These are phyloP conservation scores for Drosophila villosipedis DNA, from an alignment of 2,888 invertebrate genomes.

Conservation along the genomic window DNA sequence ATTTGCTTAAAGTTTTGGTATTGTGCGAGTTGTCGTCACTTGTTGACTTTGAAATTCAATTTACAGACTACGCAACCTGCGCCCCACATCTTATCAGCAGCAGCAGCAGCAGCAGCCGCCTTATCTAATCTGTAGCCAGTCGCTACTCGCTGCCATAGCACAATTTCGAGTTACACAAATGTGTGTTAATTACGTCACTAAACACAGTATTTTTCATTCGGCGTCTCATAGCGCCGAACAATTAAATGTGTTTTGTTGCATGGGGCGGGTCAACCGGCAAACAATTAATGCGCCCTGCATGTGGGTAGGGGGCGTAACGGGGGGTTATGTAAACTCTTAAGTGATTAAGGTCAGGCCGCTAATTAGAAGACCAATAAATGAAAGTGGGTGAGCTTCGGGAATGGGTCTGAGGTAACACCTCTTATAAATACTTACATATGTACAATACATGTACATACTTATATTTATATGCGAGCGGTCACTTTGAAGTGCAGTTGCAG, in stretches of 20 bases:
- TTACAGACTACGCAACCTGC: conserved; percentile 27
- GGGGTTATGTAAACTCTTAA: conserved; percentile 71
- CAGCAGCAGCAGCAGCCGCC: conserved; percentile 8
- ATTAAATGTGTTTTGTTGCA: conserved; percentile 22
- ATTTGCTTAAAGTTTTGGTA: conserved; percentile 69
- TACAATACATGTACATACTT: background rate
- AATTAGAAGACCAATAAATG: conserved; percentile 70
- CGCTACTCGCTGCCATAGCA: conserved; percentile 15
- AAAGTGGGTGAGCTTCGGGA: conserved; percentile 61
- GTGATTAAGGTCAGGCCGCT: conserved; percentile 75
- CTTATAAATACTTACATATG: background rate
- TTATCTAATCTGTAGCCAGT: conserved; percentile 50
- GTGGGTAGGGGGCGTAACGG: conserved; percentile 27
- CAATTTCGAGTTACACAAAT: conserved; percentile 31
- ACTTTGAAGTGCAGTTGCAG: conserved; percentile 47
- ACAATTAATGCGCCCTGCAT: conserved; percentile 44
- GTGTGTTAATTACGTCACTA: conserved; percentile 61
- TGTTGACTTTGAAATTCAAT: conserved; percentile 61
- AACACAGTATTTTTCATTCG: conserved; percentile 27
- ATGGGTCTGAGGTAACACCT: conserved; percentile 24
- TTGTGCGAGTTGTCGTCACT: conserved; percentile 27
- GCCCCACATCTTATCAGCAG: conserved; percentile 45
- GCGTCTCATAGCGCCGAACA: conserved; percentile 23
- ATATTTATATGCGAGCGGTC: conserved; percentile 32
- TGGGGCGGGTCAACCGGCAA: conserved; percentile 38